phyloP scores from a whole-genome alignment of 2,797 vertebrate genomes.

The Sarcophilus harrisii region DNA sequence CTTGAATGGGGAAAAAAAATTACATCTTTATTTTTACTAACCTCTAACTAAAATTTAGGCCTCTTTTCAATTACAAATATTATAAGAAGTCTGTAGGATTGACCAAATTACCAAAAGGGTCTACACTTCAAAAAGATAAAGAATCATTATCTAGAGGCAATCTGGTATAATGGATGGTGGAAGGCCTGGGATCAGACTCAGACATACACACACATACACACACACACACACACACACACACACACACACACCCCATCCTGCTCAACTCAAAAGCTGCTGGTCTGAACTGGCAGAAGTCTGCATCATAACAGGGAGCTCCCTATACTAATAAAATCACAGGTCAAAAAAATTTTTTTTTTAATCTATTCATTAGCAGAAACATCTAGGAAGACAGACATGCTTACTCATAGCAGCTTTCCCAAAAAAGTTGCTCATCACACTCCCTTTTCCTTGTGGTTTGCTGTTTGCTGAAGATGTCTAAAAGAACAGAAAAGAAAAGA shows the following conservation, averaged over 20 bases:
- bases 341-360: not conserved
- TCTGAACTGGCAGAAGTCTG: not conserved
- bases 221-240: not conserved
- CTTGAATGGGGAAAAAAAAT: not conserved
- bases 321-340: not conserved
- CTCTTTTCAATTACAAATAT: not conserved
- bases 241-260: too few species aligned
- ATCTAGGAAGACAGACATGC: slow-evolving; percentile 74
- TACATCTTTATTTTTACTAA: not conserved
- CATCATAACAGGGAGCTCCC: not conserved
- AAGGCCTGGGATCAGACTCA: not conserved
- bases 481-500: slow-evolving; percentile 76
- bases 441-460: slow-evolving; percentile 88
- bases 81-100: not conserved
- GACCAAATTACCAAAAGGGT: not conserved
- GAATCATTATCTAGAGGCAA: not conserved
- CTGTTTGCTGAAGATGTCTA: slow-evolving; percentile 87
- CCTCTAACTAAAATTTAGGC: not conserved
- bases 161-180: not conserved
- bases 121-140: not conserved
- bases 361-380: slow-evolving; percentile 32
- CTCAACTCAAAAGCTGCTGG: not conserved
- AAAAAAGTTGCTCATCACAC: slow-evolving; percentile 91
- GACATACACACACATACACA: not conserved
- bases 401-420: slow-evolving; percentile 92